Conservation (phyloP, 2,113 vertebrate species). For the Carlito syrichta region DNA sequence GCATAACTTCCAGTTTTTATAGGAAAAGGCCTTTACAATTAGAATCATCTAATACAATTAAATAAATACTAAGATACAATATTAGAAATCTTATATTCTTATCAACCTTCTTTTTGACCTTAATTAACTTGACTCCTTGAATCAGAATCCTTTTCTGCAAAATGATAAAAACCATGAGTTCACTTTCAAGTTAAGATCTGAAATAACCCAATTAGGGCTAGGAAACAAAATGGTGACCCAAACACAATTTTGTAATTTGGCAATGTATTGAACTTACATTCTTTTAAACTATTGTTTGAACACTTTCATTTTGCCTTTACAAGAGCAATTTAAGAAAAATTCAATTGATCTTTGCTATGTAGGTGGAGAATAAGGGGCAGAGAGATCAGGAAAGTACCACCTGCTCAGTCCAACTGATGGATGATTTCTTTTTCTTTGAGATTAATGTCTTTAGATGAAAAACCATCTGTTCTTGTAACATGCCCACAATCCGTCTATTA, state of each 20-base stretch:
- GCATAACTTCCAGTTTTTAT: not conserved
- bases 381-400: not conserved
- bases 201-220: not conserved
- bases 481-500: not conserved
- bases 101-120: not conserved
- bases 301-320: constrained; percentile 6
- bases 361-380: not conserved
- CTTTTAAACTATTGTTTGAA: not conserved
- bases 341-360: constrained; percentile 9
- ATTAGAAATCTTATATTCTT: not conserved
- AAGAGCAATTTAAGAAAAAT: constrained; percentile 19
- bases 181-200: not conserved
- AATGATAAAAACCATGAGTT: not conserved
- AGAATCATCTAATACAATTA: not conserved
- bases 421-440: constrained; percentile 36
- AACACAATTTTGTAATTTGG: not conserved
- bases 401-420: constrained; percentile 26
- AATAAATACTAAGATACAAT: not conserved
- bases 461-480: constrained; percentile 29
- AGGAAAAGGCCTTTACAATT: not conserved
- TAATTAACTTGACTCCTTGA: too few species aligned
- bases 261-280: not conserved
- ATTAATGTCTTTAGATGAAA: constrained; percentile 42
- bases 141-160: not conserved
- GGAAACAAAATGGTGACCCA: not conserved